A percentile compares a stretch with the other conserved stretches of the same genome.
Conservation (phyloP, 2,113 vertebrate genomes). For the Haplotaxodon microlepis region DNA sequence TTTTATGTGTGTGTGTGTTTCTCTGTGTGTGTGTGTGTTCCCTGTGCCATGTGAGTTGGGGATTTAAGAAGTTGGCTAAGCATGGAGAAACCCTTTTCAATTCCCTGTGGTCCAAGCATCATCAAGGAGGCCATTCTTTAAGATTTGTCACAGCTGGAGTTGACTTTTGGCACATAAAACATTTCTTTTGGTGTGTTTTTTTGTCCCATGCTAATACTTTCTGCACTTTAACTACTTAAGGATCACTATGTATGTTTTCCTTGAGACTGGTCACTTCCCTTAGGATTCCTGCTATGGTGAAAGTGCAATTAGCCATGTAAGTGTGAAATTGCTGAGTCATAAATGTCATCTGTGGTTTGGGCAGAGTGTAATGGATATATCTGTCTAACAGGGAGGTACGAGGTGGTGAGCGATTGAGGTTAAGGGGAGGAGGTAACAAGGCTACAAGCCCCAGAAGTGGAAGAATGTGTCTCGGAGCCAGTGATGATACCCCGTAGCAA, state of each 20-base stretch:
- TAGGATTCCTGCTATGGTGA: neutral
- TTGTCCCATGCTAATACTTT: conserved; percentile 2
- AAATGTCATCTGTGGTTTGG: conserved; percentile 39
- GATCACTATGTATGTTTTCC: neutral
- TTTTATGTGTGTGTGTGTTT: neutral
- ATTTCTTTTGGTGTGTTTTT: neutral
- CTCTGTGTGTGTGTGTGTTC: neutral
- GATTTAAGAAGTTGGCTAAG: conserved; percentile 7
- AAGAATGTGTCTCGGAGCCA: conserved; percentile 30
- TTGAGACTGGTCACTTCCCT: neutral
- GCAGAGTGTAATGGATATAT: conserved; percentile 26
- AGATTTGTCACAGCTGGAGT: neutral
- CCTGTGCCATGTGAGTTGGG: neutral
- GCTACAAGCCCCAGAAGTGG: neutral
- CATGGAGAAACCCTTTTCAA: neutral
- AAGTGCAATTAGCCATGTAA: neutral
- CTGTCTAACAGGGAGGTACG: conserved; percentile 6
- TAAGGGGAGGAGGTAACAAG: neutral
- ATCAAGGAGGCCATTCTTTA: neutral
- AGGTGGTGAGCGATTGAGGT: conserved; percentile 7
- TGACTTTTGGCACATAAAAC: neutral
- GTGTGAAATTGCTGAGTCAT: conserved; percentile 47
- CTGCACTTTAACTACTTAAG: neutral
- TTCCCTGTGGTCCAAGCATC: conserved; percentile 15
- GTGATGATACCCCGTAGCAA: conserved; percentile 26